Evolutionary conservation across 2,113 vertebrate species (phyloP), one percentile per base, ranked within the genome.

Genomic region (Scalopus aquaticus): DNA sequence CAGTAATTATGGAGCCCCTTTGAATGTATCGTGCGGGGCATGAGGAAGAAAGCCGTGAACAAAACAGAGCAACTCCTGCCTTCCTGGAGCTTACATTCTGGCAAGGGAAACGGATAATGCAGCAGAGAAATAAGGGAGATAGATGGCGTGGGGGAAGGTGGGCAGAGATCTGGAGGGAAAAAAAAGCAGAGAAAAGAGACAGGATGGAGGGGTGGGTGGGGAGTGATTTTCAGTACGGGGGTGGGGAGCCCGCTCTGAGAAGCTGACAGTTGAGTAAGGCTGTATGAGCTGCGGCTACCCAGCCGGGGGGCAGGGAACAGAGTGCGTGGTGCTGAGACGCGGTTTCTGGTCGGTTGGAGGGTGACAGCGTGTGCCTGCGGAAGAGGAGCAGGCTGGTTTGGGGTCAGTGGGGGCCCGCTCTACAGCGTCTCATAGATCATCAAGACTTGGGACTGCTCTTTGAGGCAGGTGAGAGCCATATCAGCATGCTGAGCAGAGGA

Each of bases 131-230:
- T 16, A 16, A 58, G 39, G n/a, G 39, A 69, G 42, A 12, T 0
- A 12, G 1, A 0, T 0, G 20, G 19, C 17, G 9, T 24, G 16
- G 0, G 1, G 8, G 67, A 44, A 80, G 32, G 35, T 7, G 4
- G 3, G 13, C 30, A 56, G 49, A 54, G 9, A 35, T 77, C 11
- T 26, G 60, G 79, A 74, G 73, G 37, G 69, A 73, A 49, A 26
- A 3, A 78, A 58, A 49, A 49, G 37, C 54, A 10, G 28, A 62
- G 35, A 20, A 49, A 51, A 37, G 16, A 22, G 26, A 64, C 30
- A 39, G 42, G 73, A 24, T 49, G 5, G 9, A 20, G 24, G 15
- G 6, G 22, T 6, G 15, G 19, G 30, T 20, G 42, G 32, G 62
- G 16, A 17, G 32, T 19, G 32, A 22, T 46, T 51, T 62, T 69